These are phyloP conservation scores for Drosophila bunnanda DNA, from an alignment of 2,888 invertebrate species.

Conservation along the genomic window DNA sequence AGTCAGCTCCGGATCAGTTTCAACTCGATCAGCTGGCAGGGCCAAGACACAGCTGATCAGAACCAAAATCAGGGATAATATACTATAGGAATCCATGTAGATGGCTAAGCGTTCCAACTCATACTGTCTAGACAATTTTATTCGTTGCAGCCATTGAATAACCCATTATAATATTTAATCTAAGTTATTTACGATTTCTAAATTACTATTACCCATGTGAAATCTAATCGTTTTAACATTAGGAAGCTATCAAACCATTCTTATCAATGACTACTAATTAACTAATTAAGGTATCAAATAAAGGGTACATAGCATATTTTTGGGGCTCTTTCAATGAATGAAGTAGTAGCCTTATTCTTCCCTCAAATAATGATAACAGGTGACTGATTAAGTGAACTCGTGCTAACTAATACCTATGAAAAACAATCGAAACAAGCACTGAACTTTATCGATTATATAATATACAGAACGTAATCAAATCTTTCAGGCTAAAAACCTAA, in stretches of 20 bases:
- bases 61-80: conserved; percentile 9
- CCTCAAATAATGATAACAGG: not conserved
- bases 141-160: not conserved
- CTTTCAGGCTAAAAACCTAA: not conserved
- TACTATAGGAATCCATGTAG: conserved; percentile 43
- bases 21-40: conserved; percentile 22
- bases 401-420: not conserved
- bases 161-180: conserved; percentile 10
- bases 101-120: not conserved
- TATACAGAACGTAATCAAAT: not conserved
- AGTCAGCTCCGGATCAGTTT: conserved; percentile 89
- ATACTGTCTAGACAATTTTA: conserved; percentile 10
- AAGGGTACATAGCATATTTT: conserved; percentile 3
- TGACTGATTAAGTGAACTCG: not conserved
- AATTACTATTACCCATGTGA: conserved; percentile 8
- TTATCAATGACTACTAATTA: conserved; percentile 10
- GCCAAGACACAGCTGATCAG: conserved; percentile 3
- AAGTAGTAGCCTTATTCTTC: not conserved
- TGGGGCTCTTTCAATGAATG: not conserved
- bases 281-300: not conserved
- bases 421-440: not conserved
- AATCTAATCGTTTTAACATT: conserved; percentile 23
- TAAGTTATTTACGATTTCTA: conserved; percentile 8
- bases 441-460: not conserved
- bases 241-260: not conserved